phyloP scores from a whole-genome alignment of 2,797 vertebrate species.

The Chiloscyllium punctatum region DNA sequence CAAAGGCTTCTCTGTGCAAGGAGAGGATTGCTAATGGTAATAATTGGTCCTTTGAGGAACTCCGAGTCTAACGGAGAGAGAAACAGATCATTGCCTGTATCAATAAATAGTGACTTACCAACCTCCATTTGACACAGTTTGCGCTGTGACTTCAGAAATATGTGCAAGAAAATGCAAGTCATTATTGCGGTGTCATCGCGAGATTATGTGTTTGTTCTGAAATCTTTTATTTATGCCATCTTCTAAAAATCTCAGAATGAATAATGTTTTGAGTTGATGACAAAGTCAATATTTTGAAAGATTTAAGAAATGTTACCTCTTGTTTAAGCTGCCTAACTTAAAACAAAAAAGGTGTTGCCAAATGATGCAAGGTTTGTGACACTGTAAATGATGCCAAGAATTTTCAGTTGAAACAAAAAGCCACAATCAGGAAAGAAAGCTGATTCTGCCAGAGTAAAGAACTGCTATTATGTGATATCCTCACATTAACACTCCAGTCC shows the following conservation, averaged over 20 bases:
- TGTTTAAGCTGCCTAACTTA: background rate
- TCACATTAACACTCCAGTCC: background rate
- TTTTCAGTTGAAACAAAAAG: background rate
- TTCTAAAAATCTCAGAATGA: background rate
- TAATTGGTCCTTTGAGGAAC: background rate
- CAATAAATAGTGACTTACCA: background rate
- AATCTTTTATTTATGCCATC: background rate
- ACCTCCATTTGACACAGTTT: background rate
- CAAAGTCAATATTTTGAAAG: background rate
- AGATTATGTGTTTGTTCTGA: background rate
- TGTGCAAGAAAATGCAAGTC: background rate
- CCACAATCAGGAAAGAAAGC: slow-evolving; percentile 1
- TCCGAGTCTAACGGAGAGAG: background rate
- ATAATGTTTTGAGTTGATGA: background rate
- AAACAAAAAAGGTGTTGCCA: background rate
- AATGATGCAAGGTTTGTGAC: background rate
- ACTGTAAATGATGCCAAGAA: background rate
- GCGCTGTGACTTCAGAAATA: background rate
- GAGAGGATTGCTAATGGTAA: background rate
- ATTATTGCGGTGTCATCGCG: background rate
- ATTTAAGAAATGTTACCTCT: background rate
- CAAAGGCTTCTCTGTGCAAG: background rate
- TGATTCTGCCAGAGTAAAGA: background rate
- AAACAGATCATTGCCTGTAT: background rate
- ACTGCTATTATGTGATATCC: background rate